Evolutionary conservation across 2,113 vertebrate genomes (phyloP).

Genomic region (Chlorodrepanis virens): DNA sequence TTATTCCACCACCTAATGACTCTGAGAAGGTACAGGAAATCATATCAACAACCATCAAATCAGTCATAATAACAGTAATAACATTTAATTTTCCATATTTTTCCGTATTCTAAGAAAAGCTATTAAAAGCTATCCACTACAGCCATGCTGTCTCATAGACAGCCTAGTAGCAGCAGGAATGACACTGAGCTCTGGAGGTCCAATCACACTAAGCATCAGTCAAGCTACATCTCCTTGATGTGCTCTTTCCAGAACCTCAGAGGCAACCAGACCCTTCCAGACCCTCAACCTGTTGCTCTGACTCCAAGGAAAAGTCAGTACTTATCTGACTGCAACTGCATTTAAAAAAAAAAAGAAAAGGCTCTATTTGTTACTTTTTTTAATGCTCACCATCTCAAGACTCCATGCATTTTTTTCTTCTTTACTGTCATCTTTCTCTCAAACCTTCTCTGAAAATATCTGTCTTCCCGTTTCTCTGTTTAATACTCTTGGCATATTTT

Average conservation of each 20-base stretch:
- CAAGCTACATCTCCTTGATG: rapidly evolving
- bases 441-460: not conserved
- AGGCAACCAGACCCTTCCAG: not conserved
- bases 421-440: not conserved
- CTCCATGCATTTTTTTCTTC: not conserved
- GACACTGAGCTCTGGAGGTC: not conserved
- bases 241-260: not conserved
- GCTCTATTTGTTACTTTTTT: not conserved
- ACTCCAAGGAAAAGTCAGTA: not conserved
- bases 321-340: not conserved
- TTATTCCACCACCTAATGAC: not conserved
- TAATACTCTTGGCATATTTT: not conserved
- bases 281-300: not conserved
- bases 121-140: not conserved
- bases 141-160: not conserved
- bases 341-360: not conserved
- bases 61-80: not conserved
- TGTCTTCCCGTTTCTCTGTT: not conserved
- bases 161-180: not conserved
- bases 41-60: not conserved
- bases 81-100: not conserved
- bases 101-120: not conserved
- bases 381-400: not conserved
- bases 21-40: not conserved
- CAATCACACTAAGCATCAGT: not conserved